Conservation (phyloP, 1,140 invertebrate genomes). For the Rhyzopertha dominica region DNA sequence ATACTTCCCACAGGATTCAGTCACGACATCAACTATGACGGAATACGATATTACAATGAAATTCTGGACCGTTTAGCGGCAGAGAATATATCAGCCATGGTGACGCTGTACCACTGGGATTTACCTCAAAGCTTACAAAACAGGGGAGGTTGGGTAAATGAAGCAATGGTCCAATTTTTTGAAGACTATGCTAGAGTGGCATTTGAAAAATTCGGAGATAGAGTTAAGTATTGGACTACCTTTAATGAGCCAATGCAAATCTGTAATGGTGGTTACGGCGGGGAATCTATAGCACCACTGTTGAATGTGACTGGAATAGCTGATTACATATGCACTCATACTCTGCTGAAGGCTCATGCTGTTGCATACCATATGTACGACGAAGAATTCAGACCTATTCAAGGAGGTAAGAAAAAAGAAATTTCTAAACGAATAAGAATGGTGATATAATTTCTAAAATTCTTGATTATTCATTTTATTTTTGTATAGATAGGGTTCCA, state of each 20-base stretch:
- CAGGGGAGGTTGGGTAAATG: slow-evolving; percentile 53
- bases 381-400: slow-evolving; percentile 22
- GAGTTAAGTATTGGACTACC: slow-evolving; percentile 62
- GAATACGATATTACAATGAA: slow-evolving; percentile 36
- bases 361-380: slow-evolving; percentile 33
- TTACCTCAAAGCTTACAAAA: slow-evolving; percentile 57
- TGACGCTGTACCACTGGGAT: slow-evolving; percentile 66
- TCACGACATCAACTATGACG: slow-evolving; percentile 26
- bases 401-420: slow-evolving; percentile 32
- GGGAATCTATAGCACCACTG: slow-evolving; percentile 29
- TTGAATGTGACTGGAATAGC: slow-evolving; percentile 31
- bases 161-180: slow-evolving; percentile 49
- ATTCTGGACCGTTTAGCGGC: slow-evolving; percentile 48
- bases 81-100: slow-evolving; percentile 47
- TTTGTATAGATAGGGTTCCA: too few species aligned
- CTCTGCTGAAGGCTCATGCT: slow-evolving; percentile 31
- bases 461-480: too few species aligned
- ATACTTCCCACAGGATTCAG: slow-evolving; percentile 3
- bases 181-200: slow-evolving; percentile 55
- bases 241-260: slow-evolving; percentile 68
- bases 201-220: slow-evolving; percentile 55
- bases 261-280: slow-evolving; percentile 42
- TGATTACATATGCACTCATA: slow-evolving; percentile 32
- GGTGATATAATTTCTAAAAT: too few species aligned
- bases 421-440: too few species aligned